Evolutionary conservation across 2,113 vertebrate genomes (phyloP), one percentile per base, ranked within the genome.

Genomic region (Alouatta palliata): DNA sequence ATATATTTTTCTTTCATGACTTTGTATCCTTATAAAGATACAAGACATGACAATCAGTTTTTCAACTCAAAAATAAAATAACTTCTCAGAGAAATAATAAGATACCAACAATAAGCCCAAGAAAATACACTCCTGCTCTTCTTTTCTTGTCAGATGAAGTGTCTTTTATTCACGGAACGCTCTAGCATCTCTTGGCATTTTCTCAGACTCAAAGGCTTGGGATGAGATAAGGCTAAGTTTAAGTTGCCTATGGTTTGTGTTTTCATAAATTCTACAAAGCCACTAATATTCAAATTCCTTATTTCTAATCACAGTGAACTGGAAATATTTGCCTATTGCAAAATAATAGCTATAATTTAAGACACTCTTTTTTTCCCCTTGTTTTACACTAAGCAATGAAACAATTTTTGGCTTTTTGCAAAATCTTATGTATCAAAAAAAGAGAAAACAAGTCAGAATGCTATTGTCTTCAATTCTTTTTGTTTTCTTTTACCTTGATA

Each of bases 201-300:
- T 93, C 75, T 95, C 47, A 81, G 81, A 91, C 73, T 95, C 92
- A 93, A 96, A 93, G 45, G 75, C 10, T 68, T 45, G 47, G 21
- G 75, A 83, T 52, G n/a, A 94, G 68, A 84, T 66, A 73, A 94
- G 54, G 52, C 54, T 90, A 93, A 76, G 84, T 87, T 91, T 93
- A 93, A 90, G 77, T 43, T 92, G 96, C 61, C 73, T 61, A 10
- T 25, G 56, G 52, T 77, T 52, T 83, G 35, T 97, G 86, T 66
- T 85, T 87, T 90, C 87, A 87, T 70, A 90, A 92, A 76, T 88
- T 96, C 71, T 92, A 88, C 85, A 97, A 95, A 97, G 76, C 52
- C 75, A 37, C 45, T 32, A 73, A 90, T 58, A 81, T 73, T 93
- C 19, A 64, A 71, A 82, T 93, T 93, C 61, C 54, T 82, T 95